Percentiles rank a stretch among this genome's conserved stretches.
Conservation (phyloP, 1,140 invertebrate species). For the Caenorhabditis briggsae region DNA sequence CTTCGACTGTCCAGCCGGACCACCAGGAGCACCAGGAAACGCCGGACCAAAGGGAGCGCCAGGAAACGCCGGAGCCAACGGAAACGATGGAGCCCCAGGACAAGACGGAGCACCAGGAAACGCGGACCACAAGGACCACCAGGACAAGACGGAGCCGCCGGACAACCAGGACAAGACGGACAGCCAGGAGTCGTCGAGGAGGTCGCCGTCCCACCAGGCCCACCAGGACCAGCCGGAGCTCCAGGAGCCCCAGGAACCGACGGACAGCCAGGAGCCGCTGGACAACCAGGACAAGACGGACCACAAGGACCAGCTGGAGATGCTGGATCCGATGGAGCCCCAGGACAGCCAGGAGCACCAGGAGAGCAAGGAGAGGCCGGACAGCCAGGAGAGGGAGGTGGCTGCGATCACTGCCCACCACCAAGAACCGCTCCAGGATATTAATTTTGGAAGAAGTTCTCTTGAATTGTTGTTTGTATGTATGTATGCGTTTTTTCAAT, state of each 20-base stretch:
- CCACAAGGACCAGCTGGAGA: conserved; percentile 54
- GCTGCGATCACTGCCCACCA: conserved; percentile 66
- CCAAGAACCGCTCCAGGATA: conserved; percentile 67
- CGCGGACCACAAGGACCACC: conserved; percentile 57
- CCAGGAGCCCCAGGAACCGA: conserved; percentile 60
- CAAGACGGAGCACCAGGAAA: conserved; percentile 52
- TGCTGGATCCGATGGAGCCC: conserved; percentile 50
- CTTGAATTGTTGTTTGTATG: conserved; percentile 36
- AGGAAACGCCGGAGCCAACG: conserved; percentile 63
- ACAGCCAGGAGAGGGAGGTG: conserved; percentile 61
- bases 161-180: conserved; percentile 56
- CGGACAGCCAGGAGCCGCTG: conserved; percentile 56
- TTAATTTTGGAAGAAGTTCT: conserved; percentile 24
- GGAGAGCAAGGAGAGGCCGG: conserved; percentile 57
- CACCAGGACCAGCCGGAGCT: conserved; percentile 55
- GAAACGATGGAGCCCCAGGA: conserved; percentile 54
- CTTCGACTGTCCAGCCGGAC: conserved; percentile 68
- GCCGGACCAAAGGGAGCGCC: conserved; percentile 64
- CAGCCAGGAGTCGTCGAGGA: conserved; percentile 58
- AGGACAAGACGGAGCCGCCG: conserved; percentile 50
- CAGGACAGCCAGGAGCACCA: conserved; percentile 59
- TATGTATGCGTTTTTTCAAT: neutral
- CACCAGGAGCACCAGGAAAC: conserved; percentile 65
- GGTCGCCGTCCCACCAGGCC: conserved; percentile 47
- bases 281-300: conserved; percentile 51